Percentiles rank a stretch among this genome's conserved stretches.
Evolutionary conservation across 2,113 vertebrate species (phyloP).

Genomic region (Cavia porcellus): DNA sequence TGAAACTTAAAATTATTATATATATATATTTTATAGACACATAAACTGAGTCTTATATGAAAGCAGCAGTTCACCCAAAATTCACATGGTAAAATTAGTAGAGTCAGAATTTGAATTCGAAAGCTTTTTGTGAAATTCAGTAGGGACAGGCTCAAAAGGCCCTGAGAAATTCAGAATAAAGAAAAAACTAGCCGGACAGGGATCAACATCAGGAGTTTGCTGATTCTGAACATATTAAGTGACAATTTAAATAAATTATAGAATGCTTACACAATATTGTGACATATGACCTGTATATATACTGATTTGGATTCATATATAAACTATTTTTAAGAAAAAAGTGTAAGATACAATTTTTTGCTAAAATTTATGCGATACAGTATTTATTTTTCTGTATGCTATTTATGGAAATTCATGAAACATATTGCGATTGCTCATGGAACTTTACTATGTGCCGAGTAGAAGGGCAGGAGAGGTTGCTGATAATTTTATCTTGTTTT

Average conservation of each 20-base stretch:
- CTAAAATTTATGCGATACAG: neutral
- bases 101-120: neutral
- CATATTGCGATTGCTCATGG: neutral
- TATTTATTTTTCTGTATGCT: neutral
- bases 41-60: neutral
- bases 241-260: conserved; percentile 29
- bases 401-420: neutral
- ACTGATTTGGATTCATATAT: neutral
- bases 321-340: neutral
- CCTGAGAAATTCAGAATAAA: neutral
- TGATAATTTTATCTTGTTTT: neutral
- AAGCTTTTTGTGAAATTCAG: neutral
- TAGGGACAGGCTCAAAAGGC: neutral
- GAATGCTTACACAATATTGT: neutral
- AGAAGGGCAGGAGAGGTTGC: accelerated
- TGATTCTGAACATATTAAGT: neutral
- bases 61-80: neutral
- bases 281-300: neutral
- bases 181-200: neutral
- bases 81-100: neutral
- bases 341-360: neutral
- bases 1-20: neutral
- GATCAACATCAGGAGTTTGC: neutral
- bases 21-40: neutral
- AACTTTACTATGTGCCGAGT: accelerated